These are phyloP conservation scores for Myiopsitta monachus DNA, from an alignment of 2,113 vertebrate genomes.

Conservation along the genomic window DNA sequence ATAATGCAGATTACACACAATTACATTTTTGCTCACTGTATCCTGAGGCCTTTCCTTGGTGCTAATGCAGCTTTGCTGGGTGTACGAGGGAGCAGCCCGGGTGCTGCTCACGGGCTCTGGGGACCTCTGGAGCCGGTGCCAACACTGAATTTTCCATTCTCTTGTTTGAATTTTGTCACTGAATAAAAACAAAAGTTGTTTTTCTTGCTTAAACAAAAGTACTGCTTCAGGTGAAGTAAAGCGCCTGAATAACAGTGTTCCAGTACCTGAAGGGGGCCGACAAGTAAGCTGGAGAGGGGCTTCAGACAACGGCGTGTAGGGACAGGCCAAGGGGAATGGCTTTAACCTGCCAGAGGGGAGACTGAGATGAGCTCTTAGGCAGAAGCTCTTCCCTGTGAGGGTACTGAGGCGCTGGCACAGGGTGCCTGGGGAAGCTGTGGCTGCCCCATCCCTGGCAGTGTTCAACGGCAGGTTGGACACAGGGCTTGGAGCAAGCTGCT, in stretches of 20 bases:
- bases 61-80: neutral
- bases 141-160: accelerated
- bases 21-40: neutral
- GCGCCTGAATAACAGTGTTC: neutral
- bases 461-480: too few species aligned
- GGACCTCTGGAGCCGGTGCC: neutral
- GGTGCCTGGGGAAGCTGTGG: too few species aligned
- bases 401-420: too few species aligned
- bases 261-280: neutral
- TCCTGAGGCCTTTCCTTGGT: neutral
- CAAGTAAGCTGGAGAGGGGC: neutral
- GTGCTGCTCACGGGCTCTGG: neutral
- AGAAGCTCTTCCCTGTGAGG: too few species aligned
- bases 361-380: neutral
- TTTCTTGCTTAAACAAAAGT: neutral
- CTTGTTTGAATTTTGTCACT: neutral
- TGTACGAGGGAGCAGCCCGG: neutral
- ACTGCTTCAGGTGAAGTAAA: neutral
- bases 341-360: neutral
- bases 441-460: too few species aligned
- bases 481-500: too few species aligned
- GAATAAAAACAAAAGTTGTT: neutral
- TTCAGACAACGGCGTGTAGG: neutral
- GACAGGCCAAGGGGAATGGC: neutral
- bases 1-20: neutral